A percentile compares a stretch with the other conserved stretches of the same genome.
phyloP scores from a whole-genome alignment of 2,888 invertebrate genomes.

The Dryobotodes eremita region DNA sequence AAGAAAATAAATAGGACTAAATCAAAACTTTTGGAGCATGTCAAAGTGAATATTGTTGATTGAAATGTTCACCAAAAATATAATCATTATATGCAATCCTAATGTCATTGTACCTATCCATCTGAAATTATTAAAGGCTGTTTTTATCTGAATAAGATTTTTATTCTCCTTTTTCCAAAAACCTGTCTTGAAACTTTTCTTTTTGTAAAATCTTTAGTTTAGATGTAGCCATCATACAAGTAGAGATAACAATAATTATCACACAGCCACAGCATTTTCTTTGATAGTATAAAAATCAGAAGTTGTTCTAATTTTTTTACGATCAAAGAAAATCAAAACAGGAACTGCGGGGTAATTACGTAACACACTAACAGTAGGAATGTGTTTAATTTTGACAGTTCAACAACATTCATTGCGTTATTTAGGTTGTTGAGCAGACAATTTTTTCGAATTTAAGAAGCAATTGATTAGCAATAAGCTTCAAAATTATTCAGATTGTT shows the following conservation, averaged over 20 bases:
- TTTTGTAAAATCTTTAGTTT: not conserved
- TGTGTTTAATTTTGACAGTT: too few relatives aligned
- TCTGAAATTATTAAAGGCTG: conserved; percentile 56
- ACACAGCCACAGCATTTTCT: too few relatives aligned
- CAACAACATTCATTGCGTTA: too few relatives aligned
- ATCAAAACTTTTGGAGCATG: conserved; percentile 87
- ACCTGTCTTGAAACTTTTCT: not conserved
- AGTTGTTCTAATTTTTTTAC: not conserved
- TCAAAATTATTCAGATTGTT: too few relatives aligned
- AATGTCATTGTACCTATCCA: conserved; percentile 34
- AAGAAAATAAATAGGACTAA: conserved; percentile 88
- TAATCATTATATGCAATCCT: conserved; percentile 35
- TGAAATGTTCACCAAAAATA: conserved; percentile 64
- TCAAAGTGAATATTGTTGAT: conserved; percentile 86
- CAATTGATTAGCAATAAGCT: too few relatives aligned
- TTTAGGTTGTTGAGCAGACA: too few relatives aligned
- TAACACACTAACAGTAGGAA: too few relatives aligned
- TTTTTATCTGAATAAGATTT: conserved; percentile 11
- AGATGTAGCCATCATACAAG: not conserved
- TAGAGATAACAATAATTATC: not conserved
- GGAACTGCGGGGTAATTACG: too few relatives aligned
- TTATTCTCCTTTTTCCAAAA: not conserved
- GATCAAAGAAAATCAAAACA: not conserved
- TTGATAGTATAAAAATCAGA: too few relatives aligned
- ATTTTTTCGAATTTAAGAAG: too few relatives aligned